Conservation (phyloP, 1,140 invertebrate species). For the Drosophila kanapiae region DNA sequence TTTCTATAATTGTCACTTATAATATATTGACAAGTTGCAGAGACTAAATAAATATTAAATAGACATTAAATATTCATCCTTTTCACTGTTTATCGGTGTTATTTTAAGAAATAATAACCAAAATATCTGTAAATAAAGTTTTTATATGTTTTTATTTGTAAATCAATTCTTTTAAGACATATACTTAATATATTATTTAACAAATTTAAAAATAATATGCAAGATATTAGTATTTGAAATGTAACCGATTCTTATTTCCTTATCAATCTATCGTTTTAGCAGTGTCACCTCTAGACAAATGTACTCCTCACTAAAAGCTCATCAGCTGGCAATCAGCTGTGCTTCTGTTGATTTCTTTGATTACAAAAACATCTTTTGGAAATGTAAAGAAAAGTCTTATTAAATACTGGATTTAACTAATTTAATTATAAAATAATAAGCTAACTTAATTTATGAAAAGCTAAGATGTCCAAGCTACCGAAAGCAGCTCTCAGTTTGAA, state of each 20-base stretch:
- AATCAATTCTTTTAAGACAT: no score
- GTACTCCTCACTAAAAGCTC: not conserved
- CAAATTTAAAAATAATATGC: no score
- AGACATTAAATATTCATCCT: not conserved
- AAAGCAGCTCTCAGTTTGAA: conserved; percentile 87
- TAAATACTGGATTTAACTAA: not conserved
- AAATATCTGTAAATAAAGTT: no score
- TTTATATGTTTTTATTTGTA: no score
- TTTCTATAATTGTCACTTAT: not conserved
- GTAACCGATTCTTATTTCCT: not conserved
- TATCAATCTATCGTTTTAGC: not conserved
- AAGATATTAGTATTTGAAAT: no score
- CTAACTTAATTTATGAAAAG: not conserved
- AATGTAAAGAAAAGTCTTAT: conserved; percentile 11
- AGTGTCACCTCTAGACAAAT: not conserved
- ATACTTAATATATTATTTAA: no score
- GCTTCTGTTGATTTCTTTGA: conserved; percentile 20
- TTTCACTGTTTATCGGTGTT: no score
- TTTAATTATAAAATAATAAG: not conserved
- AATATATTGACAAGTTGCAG: not conserved
- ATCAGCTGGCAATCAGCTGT: conserved; percentile 44
- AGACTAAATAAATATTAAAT: no score
- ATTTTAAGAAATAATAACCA: no score
- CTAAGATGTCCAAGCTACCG: conserved; percentile 85
- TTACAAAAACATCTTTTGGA: not conserved